A percentile compares a stretch with the other conserved stretches of the same genome.
Evolutionary conservation across 2,888 invertebrate species (phyloP).

Genomic region (Brenthis daphne): DNA sequence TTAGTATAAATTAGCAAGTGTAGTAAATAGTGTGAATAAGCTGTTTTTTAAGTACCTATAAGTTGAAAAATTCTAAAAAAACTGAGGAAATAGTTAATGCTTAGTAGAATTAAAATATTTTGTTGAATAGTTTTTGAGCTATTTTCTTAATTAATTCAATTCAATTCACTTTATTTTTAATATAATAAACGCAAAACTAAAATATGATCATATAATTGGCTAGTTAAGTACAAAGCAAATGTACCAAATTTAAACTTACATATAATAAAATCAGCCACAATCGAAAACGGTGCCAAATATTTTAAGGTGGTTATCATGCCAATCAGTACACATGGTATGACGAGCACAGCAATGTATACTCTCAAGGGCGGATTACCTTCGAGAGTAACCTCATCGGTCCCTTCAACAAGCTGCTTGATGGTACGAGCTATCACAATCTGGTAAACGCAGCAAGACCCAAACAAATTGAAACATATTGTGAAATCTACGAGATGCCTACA

Average conservation of each 20-base stretch:
- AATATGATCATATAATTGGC: too few relatives aligned
- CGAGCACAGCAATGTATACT: conserved; percentile 46
- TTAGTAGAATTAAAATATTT: too few relatives aligned
- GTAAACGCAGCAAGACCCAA: conserved; percentile 53
- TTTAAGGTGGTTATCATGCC: conserved; percentile 56
- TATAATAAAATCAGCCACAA: conserved; percentile 53
- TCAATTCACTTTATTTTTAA: too few relatives aligned
- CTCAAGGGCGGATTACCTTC: conserved; percentile 41
- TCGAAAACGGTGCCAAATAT: conserved; percentile 57
- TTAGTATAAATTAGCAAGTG: too few relatives aligned
- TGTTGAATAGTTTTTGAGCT: too few relatives aligned
- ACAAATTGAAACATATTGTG: conserved; percentile 48
- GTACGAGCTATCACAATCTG: conserved; percentile 48
- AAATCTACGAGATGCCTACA: conserved; percentile 44
- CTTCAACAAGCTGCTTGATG: conserved; percentile 53
- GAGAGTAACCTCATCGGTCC: conserved; percentile 33
- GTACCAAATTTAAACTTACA: conserved; percentile 40
- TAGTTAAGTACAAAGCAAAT: neutral
- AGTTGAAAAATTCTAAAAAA: too few relatives aligned
- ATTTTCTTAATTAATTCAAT: too few relatives aligned
- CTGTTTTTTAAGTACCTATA: too few relatives aligned
- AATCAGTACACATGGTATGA: conserved; percentile 51
- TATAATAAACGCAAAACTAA: too few relatives aligned
- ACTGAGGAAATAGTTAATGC: too few relatives aligned
- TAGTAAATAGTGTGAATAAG: too few relatives aligned